Percentiles rank a stretch among this genome's conserved stretches.
Evolutionary conservation across 1,140 invertebrate species (phyloP).

Genomic region (Eumaeus atala): DNA sequence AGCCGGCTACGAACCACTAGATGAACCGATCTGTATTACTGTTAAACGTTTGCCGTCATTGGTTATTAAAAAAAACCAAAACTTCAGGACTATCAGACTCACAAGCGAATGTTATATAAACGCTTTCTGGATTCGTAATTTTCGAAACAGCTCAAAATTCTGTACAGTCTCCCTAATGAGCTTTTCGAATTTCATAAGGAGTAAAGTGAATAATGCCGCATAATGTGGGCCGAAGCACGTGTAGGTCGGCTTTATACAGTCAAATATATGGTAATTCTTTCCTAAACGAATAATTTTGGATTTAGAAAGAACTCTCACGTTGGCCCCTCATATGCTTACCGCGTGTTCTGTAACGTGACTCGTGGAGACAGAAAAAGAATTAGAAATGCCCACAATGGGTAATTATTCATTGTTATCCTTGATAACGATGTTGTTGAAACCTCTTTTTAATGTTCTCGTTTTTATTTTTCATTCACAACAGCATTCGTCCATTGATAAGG

Average conservation of each 20-base stretch:
- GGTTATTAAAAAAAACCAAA: too few species aligned
- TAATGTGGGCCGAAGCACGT: conserved; percentile 42
- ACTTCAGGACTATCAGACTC: background rate
- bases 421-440: conserved; percentile 5
- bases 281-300: conserved; percentile 49
- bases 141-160: conserved; percentile 48
- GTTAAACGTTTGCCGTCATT: too few species aligned
- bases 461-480: conserved; percentile 12
- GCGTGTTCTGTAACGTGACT: conserved; percentile 56
- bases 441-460: background rate
- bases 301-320: conserved; percentile 59
- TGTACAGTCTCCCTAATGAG: conserved; percentile 38
- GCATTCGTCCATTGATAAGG: background rate
- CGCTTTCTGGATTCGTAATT: conserved; percentile 32
- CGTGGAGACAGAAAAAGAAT: conserved; percentile 11
- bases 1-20: conserved; percentile 19
- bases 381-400: conserved; percentile 46
- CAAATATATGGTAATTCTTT: conserved; percentile 46
- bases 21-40: background rate
- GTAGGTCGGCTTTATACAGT: conserved; percentile 29
- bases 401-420: conserved; percentile 56
- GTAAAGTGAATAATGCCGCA: conserved; percentile 47
- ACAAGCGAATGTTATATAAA: conserved; percentile 31
- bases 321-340: conserved; percentile 23
- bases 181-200: conserved; percentile 53